phyloP scores from a whole-genome alignment of 2,888 invertebrate genomes.

The Orchesellides sinensis region DNA sequence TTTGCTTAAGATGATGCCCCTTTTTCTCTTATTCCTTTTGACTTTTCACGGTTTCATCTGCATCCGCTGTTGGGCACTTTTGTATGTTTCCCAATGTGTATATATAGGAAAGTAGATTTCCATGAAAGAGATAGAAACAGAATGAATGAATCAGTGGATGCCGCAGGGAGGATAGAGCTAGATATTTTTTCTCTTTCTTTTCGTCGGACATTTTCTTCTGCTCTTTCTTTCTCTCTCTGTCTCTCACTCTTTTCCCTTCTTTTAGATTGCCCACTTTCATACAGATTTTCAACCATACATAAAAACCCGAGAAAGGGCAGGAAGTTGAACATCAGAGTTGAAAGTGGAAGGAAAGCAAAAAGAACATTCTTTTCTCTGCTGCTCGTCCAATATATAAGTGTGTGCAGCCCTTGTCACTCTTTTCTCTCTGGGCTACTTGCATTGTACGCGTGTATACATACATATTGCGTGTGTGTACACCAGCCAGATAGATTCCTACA shows the following conservation, averaged over 20 bases:
- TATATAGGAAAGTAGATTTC: no score
- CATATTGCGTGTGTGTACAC: no score
- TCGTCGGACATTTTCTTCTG: conserved; percentile 7
- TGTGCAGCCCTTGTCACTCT: conserved; percentile 13
- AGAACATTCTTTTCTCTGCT: conserved; percentile 6
- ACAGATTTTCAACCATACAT: conserved; percentile 3
- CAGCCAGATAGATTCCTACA: no score
- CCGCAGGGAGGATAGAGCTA: conserved; percentile 22
- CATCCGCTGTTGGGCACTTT: conserved; percentile 35
- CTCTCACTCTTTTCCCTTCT: background rate
- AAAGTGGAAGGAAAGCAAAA: conserved; percentile 1
- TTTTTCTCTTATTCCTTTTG: conserved; percentile 14
- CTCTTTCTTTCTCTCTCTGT: background rate
- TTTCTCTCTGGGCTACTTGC: background rate
- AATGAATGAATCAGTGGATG: conserved; percentile 24
- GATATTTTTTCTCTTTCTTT: conserved; percentile 13
- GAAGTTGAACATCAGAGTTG: conserved; percentile 45
- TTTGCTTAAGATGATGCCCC: conserved; percentile 5
- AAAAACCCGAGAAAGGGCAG: conserved; percentile 36
- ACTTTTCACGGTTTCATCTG: conserved; percentile 44
- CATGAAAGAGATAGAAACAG: background rate
- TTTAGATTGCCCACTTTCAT: conserved; percentile 33
- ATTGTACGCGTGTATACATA: background rate
- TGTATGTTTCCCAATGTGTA: conserved; percentile 7
- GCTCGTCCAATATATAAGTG: background rate